Evolutionary conservation across 2,797 vertebrate species (phyloP), one percentile per base, ranked within the genome.

Genomic region (Pipistrellus kuhlii): DNA sequence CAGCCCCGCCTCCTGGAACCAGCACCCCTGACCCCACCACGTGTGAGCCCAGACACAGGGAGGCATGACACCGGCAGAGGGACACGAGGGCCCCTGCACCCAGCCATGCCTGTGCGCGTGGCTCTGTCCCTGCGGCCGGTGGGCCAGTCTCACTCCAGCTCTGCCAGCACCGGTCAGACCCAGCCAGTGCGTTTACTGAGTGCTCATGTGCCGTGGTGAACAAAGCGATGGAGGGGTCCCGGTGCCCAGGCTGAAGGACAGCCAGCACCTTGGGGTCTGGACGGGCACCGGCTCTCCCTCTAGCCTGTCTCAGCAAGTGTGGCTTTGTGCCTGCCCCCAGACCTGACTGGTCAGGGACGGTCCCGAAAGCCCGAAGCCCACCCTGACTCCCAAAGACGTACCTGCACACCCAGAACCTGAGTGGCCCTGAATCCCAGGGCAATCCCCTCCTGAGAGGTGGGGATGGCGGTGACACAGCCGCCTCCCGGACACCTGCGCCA

Each of bases 381-480:
- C 27, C 44, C 17, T 44, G 41, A 8, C 55, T 7, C 21, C 64
- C 10, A 35, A 35, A 46, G 76, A 35, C 8, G 6, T 2, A 35
- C 21, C 8, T 8, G 15, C 44, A 64, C 78, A 38, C 78, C 68
- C 41, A 38, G 41, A 48, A 17, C 11, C 9, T n/a, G 57, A 48
- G 44, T 2, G 1, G 44, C 25, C 8, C 68, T 4, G 14, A 30
- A 35, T 17, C 51, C 69, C 1, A 14, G 2, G 18, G 44, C 32
- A 13, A n/a, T 46, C 13, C 10, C 32, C 32, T 23, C 1, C 2
- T 15, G 8, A 20, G 66, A 75, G 38, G 48, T 35, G 9, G 46
- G 4, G 13, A 13, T 7, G 20, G 20, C 12, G 23, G 6, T 1
- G 0, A 38, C 0, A 7, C 6, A 25, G 69, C 69, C 20, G 4